Percentiles rank a stretch among this genome's conserved stretches.
Conservation (phyloP, 2,888 invertebrate species). For the Nebria salina region DNA sequence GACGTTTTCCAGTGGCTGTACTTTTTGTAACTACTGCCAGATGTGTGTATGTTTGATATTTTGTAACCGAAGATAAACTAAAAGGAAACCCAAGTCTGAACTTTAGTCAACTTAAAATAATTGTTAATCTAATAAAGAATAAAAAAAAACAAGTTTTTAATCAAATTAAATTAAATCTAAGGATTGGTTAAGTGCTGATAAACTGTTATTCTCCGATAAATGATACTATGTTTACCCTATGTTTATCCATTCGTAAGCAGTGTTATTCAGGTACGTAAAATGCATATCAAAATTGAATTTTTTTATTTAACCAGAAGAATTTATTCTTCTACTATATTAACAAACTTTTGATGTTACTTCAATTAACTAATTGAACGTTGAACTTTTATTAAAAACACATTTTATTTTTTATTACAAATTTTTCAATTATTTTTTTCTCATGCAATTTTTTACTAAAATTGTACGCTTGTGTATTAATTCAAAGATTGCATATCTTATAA, state of each 20-base stretch:
- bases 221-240: background rate
- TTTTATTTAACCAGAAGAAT: slow-evolving; percentile 17
- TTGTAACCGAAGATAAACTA: slow-evolving; percentile 29
- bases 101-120: background rate
- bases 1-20: slow-evolving; percentile 20
- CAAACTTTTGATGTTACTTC: slow-evolving; percentile 8
- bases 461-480: too few species aligned
- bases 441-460: slow-evolving; percentile 1
- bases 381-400: too few species aligned
- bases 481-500: too few species aligned
- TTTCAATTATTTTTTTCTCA: background rate
- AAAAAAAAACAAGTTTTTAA: slow-evolving; percentile 36
- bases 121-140: slow-evolving; percentile 2
- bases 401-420: too few species aligned
- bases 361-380: background rate
- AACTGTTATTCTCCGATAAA: background rate
- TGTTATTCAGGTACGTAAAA: slow-evolving; percentile 26
- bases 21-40: slow-evolving; percentile 31
- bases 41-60: slow-evolving; percentile 37
- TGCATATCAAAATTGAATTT: slow-evolving; percentile 37
- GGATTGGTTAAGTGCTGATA: slow-evolving; percentile 26
- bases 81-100: slow-evolving; percentile 31
- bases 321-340: background rate
- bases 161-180: slow-evolving; percentile 22
- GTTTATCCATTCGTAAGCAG: background rate